phyloP scores from a whole-genome alignment of 2,797 vertebrate genomes.

The Aratinga solstitialis region DNA sequence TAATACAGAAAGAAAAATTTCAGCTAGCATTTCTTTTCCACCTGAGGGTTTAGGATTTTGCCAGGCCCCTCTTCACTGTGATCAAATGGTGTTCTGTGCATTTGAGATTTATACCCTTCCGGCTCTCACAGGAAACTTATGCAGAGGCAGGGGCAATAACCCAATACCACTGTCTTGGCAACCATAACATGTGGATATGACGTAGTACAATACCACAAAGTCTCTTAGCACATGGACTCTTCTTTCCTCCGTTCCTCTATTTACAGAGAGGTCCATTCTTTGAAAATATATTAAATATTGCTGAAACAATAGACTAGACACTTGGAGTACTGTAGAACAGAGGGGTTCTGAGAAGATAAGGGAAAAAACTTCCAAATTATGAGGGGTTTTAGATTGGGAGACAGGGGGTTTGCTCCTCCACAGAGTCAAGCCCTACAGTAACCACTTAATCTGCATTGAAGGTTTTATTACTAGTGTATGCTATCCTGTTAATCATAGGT shows the following conservation, averaged over 20 bases:
- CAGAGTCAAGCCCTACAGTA: not conserved
- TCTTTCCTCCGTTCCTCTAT: not conserved
- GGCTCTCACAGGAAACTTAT: not conserved
- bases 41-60: not conserved
- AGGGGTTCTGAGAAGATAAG: not conserved
- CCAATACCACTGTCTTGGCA: not conserved
- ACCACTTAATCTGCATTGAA: not conserved
- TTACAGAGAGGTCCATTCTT: not conserved
- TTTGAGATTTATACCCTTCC: not conserved
- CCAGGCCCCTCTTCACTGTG: not conserved
- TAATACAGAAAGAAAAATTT: not conserved
- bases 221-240: not conserved
- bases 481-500: not conserved
- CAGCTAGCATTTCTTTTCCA: not conserved
- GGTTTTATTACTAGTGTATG: not conserved
- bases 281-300: not conserved
- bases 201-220: not conserved
- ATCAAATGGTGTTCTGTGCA: not conserved
- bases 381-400: fast-evolving
- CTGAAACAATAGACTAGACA: not conserved
- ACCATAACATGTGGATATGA: not conserved
- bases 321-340: not conserved
- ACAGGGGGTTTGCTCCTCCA: not conserved
- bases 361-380: not conserved
- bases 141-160: not conserved